Conservation (phyloP, 2,113 vertebrate species). For the Himantopus leucocephalus region DNA sequence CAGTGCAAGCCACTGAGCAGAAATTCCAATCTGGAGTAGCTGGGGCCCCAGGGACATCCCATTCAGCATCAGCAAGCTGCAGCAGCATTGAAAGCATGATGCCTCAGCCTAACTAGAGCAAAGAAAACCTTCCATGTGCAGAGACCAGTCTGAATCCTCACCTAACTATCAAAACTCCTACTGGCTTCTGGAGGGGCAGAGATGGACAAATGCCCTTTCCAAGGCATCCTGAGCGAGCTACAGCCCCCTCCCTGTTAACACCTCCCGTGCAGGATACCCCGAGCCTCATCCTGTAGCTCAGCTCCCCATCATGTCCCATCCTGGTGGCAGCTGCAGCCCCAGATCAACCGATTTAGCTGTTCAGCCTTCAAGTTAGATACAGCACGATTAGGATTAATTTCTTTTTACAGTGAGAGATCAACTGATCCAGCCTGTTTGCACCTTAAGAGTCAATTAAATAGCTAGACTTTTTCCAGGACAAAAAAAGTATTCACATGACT, state of each 20-base stretch:
- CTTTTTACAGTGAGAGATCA: background rate
- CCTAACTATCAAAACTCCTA: fast-evolving
- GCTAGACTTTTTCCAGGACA: background rate
- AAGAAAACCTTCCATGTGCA: background rate
- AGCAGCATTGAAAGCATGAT: background rate
- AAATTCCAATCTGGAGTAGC: background rate
- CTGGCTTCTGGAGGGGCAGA: background rate
- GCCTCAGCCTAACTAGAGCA: background rate
- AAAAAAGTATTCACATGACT: background rate
- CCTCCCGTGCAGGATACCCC: background rate
- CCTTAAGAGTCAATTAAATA: background rate
- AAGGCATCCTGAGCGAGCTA: background rate
- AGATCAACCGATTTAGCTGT: background rate
- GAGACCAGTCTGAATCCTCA: background rate
- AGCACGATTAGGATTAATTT: background rate
- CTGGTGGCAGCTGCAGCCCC: background rate
- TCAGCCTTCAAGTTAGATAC: background rate
- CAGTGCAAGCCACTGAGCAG: background rate
- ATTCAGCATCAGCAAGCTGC: background rate
- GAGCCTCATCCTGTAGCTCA: background rate
- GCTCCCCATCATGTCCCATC: background rate
- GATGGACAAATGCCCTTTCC: background rate
- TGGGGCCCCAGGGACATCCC: background rate
- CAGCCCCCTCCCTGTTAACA: background rate
- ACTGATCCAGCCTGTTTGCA: background rate